phyloP scores from a whole-genome alignment of 2,797 vertebrate species.

The Pseudochirops cupreus region DNA sequence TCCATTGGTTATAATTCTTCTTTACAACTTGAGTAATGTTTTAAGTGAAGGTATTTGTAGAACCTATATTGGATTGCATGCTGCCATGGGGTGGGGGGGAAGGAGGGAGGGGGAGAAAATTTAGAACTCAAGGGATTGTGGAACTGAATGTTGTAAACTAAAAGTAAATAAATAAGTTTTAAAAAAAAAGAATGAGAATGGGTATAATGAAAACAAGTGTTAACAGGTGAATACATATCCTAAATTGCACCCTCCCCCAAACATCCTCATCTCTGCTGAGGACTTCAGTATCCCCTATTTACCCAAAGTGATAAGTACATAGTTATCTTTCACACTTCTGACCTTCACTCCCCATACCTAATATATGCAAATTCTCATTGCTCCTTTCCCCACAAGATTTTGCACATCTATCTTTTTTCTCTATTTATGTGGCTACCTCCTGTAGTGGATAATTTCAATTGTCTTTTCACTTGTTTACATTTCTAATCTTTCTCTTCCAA shows the following conservation, averaged over 20 bases:
- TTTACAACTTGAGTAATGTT: no score
- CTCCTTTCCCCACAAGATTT: neutral
- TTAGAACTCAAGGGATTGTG: no score
- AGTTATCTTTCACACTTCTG: neutral
- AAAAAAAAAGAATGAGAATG: neutral
- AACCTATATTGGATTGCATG: no score
- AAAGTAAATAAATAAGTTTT: no score
- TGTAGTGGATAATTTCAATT: neutral
- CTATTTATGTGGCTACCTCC: neutral
- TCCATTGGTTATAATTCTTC: no score
- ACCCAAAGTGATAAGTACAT: neutral
- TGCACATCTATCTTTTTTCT: neutral
- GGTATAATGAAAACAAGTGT: neutral
- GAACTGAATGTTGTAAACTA: no score
- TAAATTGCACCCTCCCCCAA: neutral
- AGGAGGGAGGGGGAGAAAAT: no score
- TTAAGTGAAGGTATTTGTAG: no score
- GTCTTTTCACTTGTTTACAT: neutral
- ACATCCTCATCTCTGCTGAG: neutral
- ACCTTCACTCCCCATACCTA: neutral
- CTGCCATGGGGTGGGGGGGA: no score
- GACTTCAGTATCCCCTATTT: neutral
- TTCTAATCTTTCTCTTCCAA: neutral
- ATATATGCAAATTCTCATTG: neutral
- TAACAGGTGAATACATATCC: neutral